Evolutionary conservation across 2,888 invertebrate species (phyloP).

Genomic region (Vanessa cardui): DNA sequence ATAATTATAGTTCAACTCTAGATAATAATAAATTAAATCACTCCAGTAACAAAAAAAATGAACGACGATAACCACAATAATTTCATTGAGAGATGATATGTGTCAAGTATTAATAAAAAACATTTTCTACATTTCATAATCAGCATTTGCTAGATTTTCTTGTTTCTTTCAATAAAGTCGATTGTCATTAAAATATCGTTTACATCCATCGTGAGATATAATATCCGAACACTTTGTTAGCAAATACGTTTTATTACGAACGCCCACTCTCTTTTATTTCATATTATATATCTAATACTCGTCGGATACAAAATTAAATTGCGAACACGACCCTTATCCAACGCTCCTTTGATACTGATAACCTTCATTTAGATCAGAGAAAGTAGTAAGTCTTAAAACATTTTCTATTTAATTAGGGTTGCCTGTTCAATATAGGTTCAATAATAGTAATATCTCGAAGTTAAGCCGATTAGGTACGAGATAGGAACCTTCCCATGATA

Average conservation of each 20-base stretch:
- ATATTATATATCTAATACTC: conserved; percentile 53
- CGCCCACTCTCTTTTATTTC: conserved; percentile 53
- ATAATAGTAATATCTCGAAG: too few relatives aligned
- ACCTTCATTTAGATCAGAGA: conserved; percentile 1
- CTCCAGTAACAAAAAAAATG: too few relatives aligned
- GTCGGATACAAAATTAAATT: conserved; percentile 63
- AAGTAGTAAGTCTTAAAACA: neutral
- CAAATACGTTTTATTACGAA: conserved; percentile 36
- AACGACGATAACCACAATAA: too few relatives aligned
- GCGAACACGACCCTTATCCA: conserved; percentile 51
- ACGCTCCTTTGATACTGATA: conserved; percentile 8
- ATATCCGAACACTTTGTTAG: conserved; percentile 12
- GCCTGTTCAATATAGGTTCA: too few relatives aligned
- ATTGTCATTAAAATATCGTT: neutral
- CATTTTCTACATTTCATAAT: neutral
- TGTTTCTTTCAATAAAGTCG: neutral
- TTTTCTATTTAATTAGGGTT: neutral
- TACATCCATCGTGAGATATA: neutral
- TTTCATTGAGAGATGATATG: too few relatives aligned
- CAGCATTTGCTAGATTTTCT: neutral
- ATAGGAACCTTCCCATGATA: too few relatives aligned
- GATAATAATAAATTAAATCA: too few relatives aligned
- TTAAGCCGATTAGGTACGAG: too few relatives aligned
- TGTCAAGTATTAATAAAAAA: neutral
- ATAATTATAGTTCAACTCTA: too few relatives aligned